Conservation (phyloP, 2,797 vertebrate genomes). For the Sebastes itinus region DNA sequence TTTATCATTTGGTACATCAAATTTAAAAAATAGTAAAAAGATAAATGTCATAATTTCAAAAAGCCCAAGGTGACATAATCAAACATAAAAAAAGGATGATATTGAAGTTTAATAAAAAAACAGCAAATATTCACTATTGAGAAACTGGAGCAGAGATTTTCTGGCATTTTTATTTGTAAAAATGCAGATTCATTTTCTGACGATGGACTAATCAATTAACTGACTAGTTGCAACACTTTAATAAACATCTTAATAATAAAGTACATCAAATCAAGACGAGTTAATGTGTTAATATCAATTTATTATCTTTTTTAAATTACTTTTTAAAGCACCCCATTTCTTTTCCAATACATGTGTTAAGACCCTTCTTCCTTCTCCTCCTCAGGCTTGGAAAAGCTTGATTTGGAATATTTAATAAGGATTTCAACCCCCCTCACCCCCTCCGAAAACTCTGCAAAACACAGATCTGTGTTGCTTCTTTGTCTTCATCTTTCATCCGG, state of each 20-base stretch:
- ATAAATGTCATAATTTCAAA: neutral
- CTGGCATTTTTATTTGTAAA: neutral
- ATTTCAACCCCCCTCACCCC: slow-evolving; percentile 4
- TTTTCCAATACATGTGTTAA: slow-evolving; percentile 71
- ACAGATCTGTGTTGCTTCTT: slow-evolving; percentile 38
- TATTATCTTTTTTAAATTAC: slow-evolving; percentile 81
- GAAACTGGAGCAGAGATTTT: neutral
- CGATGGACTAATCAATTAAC: neutral
- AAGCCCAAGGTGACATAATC: neutral
- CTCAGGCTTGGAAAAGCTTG: slow-evolving; percentile 67
- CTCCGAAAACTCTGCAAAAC: slow-evolving; percentile 46
- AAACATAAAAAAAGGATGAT: neutral
- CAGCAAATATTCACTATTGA: neutral
- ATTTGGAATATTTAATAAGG: slow-evolving; percentile 65
- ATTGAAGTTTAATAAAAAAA: neutral
- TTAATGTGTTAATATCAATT: slow-evolving; percentile 83
- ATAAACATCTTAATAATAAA: neutral
- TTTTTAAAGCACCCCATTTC: slow-evolving; percentile 78
- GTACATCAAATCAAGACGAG: slow-evolving; percentile 53
- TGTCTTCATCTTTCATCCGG: slow-evolving; percentile 31
- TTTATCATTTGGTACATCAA: neutral
- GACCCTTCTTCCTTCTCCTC: slow-evolving; percentile 52
- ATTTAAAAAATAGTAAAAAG: neutral
- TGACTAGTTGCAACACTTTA: neutral
- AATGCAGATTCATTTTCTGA: neutral